These are phyloP conservation scores for Zoroaster sp. DNA, from an alignment of 53 echinoderm and acorn worm genomes.

Conservation along the genomic window DNA sequence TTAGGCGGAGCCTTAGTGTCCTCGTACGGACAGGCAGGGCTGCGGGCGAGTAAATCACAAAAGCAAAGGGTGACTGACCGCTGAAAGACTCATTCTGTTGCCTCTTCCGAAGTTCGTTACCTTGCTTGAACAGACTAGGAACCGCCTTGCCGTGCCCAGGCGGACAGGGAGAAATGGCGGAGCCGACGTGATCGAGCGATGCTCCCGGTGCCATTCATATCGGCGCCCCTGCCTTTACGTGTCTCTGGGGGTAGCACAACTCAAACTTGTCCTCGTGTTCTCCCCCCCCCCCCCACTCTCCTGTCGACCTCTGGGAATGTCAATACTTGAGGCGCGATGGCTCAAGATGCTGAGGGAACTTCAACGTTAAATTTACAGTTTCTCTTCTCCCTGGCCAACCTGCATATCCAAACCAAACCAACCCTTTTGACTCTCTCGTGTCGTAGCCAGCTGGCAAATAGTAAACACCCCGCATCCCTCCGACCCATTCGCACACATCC, in stretches of 20 bases:
- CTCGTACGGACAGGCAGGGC: neutral
- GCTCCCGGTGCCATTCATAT: constrained; percentile 24
- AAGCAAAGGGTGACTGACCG: constrained; percentile 41
- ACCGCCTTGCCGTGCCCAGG: constrained; percentile 28
- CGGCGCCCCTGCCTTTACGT: constrained; percentile 11
- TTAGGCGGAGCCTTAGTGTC: neutral
- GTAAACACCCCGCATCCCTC: constrained; percentile 26
- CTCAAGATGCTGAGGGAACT: neutral
- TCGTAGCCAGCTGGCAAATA: constrained; percentile 39
- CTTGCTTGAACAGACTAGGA: neutral
- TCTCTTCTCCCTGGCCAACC: constrained; percentile 16
- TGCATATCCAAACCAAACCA: constrained; percentile 17
- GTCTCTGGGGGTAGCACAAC: constrained; percentile 20
- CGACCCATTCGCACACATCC: neutral
- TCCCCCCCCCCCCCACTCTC: neutral
- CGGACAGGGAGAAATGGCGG: constrained; percentile 7
- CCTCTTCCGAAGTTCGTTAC: neutral
- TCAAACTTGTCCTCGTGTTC: constrained; percentile 19
- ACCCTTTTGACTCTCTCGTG: neutral
- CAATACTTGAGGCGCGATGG: constrained; percentile 16
- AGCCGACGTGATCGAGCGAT: constrained; percentile 12
- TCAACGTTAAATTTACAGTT: neutral
- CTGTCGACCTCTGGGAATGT: constrained; percentile 7
- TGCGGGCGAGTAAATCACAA: constrained; percentile 19
- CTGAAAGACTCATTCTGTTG: neutral